These are phyloP conservation scores for Bellardia bayeri DNA, from an alignment of 2,888 invertebrate genomes.

Conservation along the genomic window DNA sequence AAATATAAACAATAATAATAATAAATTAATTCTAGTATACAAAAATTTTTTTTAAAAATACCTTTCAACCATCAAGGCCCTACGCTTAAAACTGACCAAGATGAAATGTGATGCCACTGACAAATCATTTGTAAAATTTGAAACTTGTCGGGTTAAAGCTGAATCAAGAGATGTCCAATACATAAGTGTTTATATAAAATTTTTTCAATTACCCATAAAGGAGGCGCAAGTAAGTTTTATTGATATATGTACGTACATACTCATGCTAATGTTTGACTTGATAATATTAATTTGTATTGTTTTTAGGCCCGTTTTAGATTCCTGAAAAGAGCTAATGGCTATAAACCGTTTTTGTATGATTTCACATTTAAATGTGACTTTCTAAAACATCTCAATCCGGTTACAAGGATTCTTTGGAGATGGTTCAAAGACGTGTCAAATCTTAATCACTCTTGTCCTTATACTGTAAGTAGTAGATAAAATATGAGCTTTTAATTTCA, in stretches of 20 bases:
- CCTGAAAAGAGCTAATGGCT: constrained; percentile 46
- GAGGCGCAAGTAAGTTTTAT: neutral
- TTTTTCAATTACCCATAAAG: neutral
- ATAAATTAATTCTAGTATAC: no score
- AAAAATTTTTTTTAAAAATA: no score
- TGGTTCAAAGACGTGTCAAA: constrained; percentile 20
- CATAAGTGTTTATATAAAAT: neutral
- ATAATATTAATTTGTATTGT: neutral
- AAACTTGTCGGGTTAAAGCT: neutral
- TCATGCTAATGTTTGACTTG: no score
- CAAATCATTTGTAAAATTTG: neutral
- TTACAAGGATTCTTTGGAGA: constrained; percentile 3
- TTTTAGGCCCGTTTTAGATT: neutral
- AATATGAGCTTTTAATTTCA: neutral
- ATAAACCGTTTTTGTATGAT: constrained; percentile 47
- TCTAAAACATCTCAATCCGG: constrained; percentile 13
- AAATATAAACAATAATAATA: no score
- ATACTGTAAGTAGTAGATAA: neutral
- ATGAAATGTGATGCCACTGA: neutral
- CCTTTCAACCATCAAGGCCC: neutral
- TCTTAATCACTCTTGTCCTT: constrained; percentile 37
- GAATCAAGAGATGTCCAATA: constrained; percentile 16
- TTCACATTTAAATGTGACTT: constrained; percentile 10
- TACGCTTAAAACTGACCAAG: neutral
- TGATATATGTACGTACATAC: neutral